Evolutionary conservation across 2,888 invertebrate genomes (phyloP), one percentile per base, ranked within the genome.

Genomic region (Ochropleura plecta): DNA sequence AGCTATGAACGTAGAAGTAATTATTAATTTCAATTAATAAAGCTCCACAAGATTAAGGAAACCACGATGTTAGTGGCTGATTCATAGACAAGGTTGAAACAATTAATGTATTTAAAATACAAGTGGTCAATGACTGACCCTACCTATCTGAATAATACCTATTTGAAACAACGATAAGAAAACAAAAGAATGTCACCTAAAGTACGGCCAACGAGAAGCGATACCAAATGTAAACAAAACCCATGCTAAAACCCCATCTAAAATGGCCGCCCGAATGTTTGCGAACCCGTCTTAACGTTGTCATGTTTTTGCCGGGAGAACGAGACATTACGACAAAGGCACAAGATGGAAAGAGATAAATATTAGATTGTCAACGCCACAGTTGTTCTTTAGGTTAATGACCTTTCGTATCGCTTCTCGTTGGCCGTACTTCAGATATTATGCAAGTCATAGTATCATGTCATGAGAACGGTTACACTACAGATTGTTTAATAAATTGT

Each of bases 111-210:
- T 78, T 78, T 79, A 79, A 77, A 73, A 82, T 66, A 57, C 30
- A 64, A 51, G n/a, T 49, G 80, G 87, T 81, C 72, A 81, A 73
- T 68, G 82, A 66, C 72, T 76, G 85, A 86, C 82, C 79, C 71
- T 74, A 70, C 49, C 57, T 79, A 82, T 82, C 76, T 60, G 42
- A 68, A 72, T 55, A 49, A n/a, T 30, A 60, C 49, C 12, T 7
- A 62, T 67, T 78, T 70, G 53, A 44, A 60, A 57, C 46, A 70
- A 59, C 8, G 42, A 53, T 42, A 66, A 46, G 42, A 30, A 66
- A 63, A 78, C 49, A 62, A 78, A 78, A 71, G 20, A 72, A 51
- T 78, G 49, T 30, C 30, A 42, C 51, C 30, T 67, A n/a, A n/a
- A n/a, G n/a, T n/a, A n/a, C n/a, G n/a, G n/a, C n/a, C n/a, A n/a